Base-by-base conservation (phyloP, 2,113 vertebrate genomes). In the Rafetus swinhoei region DNA sequence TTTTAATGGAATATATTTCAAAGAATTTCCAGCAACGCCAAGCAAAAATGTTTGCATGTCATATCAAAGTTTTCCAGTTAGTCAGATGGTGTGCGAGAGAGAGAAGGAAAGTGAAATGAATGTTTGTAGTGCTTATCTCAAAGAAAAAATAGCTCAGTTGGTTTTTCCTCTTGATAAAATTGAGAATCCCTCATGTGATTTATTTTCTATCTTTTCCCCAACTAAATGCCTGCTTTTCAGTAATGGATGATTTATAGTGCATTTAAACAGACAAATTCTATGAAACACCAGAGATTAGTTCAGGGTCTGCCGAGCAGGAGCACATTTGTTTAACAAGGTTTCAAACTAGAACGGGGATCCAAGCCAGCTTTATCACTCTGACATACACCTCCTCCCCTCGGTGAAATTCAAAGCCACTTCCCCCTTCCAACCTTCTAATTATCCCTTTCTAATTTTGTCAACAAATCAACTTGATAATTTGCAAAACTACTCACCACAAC, bases 241-340 rank as follows among this genome's bases (percentile, higher is more conserved):
- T 65, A 89, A 81, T 39, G 3, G 69, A 56, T 81, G 56, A 87
- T 95, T 91, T 95, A 59, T 35, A 86, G 5, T 86, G 65, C n/a
- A 81, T 94, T 95, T 96, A 90, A 92, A 91, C 8, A 94, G 77
- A 93, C 11, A 92, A 84, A 90, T 8, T 92, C 76, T 90, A 9
- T 45, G 56, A 93, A 94, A n/a, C 54, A 45, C 56, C 13, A 56
- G 60, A 81, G 53, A 94, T 65, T 93, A 77, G n/a, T 81, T 96
- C 74, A 94, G 52, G 62, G 62, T 95, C 57, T 86, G n/a, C n/a
- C 88, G 83, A 82, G 74, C 83, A 88, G 27, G 56, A 81, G 5
- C 7, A 82, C 3, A 65, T 56, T 13, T 79, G 35, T 90, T 91
- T 91, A 94, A 87, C 9, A 74, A 8, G 35, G 18, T 90, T 88